Evolutionary conservation across 2,797 vertebrate genomes (phyloP).

Genomic region (Pipistrellus pipistrellus): DNA sequence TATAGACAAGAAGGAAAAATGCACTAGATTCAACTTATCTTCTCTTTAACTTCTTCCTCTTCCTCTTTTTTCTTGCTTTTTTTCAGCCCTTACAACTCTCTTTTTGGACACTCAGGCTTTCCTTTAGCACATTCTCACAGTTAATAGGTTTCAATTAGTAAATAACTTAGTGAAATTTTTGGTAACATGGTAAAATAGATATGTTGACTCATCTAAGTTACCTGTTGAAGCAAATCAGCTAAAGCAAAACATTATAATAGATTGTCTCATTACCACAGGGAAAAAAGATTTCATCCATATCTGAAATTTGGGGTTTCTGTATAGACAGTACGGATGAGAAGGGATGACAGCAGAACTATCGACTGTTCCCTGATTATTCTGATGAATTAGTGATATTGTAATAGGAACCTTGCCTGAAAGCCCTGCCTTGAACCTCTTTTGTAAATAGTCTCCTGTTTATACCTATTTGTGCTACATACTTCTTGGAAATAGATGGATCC

Average conservation of each 20-base stretch:
- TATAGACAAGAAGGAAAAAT: too few species aligned
- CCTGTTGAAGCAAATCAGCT: neutral
- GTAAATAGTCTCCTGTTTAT: neutral
- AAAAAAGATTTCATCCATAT: neutral
- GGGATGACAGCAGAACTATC: neutral
- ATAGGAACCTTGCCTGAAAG: neutral
- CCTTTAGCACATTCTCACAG: neutral
- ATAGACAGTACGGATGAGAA: neutral
- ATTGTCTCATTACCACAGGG: neutral
- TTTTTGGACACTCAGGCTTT: neutral
- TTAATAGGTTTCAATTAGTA: conserved; percentile 1
- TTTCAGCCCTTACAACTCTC: neutral
- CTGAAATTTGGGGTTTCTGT: neutral
- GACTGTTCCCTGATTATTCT: neutral
- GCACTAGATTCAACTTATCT: neutral
- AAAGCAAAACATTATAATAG: conserved; percentile 9
- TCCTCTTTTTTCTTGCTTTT: neutral
- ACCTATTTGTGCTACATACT: neutral
- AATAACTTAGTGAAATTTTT: conserved; percentile 47
- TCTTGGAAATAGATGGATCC: neutral
- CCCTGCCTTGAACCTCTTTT: neutral
- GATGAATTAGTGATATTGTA: neutral
- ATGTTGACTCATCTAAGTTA: neutral
- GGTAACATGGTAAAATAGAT: conserved; percentile 15
- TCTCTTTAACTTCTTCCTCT: neutral